Conservation (phyloP, 2,113 vertebrate species). For the Paracanthobrama guichenoti region DNA sequence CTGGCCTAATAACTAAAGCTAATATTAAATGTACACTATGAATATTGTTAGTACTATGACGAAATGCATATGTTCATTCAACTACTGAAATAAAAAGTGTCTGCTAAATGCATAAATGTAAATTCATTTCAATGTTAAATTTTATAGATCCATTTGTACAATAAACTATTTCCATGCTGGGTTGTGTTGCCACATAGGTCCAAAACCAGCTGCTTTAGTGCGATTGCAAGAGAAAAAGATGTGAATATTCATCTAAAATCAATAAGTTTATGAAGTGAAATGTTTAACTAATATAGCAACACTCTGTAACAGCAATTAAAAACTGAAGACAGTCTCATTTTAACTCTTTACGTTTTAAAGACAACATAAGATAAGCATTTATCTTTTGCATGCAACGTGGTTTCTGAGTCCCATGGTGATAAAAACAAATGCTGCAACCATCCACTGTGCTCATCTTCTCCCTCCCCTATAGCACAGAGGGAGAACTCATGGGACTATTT, state of each 20-base stretch:
- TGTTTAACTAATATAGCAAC: background rate
- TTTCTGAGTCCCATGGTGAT: background rate
- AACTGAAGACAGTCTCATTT: background rate
- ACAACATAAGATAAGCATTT: slow-evolving; percentile 3
- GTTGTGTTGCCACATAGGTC: background rate
- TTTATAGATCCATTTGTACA: background rate
- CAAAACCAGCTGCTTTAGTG: background rate
- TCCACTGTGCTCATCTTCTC: background rate
- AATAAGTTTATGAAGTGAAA: background rate
- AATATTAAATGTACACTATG: background rate
- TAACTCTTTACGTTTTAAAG: background rate
- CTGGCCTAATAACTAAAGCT: background rate
- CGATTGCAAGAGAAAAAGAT: background rate
- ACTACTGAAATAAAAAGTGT: background rate
- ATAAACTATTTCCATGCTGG: background rate
- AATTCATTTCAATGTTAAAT: background rate
- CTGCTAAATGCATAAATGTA: background rate
- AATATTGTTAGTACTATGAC: background rate
- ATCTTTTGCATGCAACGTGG: slow-evolving; percentile 10
- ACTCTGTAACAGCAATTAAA: background rate
- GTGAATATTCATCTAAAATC: background rate
- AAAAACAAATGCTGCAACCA: background rate
- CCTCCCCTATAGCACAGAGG: background rate
- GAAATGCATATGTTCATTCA: background rate
- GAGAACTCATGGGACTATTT: background rate